Evolutionary conservation across 2,888 invertebrate genomes (phyloP).

Genomic region (Drosophila ustulata): DNA sequence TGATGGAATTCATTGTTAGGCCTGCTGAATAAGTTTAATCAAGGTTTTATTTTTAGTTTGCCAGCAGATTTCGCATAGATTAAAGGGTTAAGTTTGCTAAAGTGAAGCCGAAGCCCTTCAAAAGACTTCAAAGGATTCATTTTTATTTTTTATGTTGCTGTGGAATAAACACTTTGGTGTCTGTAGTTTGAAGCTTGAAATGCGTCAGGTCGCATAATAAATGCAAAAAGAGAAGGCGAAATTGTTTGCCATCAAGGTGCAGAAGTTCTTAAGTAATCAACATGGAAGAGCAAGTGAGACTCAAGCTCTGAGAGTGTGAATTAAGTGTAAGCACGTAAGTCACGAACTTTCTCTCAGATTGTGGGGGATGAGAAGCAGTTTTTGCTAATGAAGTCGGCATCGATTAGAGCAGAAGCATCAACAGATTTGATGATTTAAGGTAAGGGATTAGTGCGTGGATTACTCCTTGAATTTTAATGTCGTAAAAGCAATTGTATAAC

Average conservation of each 20-base stretch:
- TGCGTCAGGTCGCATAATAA: constrained; percentile 3
- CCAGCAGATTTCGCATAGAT: background rate
- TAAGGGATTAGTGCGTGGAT: constrained; percentile 22
- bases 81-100: background rate
- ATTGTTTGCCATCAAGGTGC: constrained; percentile 1
- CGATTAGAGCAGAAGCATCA: constrained; percentile 3
- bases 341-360: background rate
- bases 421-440: background rate
- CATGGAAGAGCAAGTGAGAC: background rate
- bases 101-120: background rate
- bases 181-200: background rate
- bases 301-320: background rate
- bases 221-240: constrained; percentile 2
- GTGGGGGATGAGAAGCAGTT: background rate
- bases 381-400: constrained; percentile 7
- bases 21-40: too few species aligned
- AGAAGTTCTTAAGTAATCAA: constrained; percentile 11
- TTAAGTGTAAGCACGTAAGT: constrained; percentile 2
- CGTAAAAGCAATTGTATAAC: constrained; percentile 28
- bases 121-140: background rate
- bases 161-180: too few species aligned
- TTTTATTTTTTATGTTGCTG: too few species aligned
- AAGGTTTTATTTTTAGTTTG: too few species aligned
- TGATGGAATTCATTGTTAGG: too few species aligned
- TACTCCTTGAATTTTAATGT: constrained; percentile 14